Percentiles rank a stretch among this genome's conserved stretches.
Evolutionary conservation across 2,113 vertebrate genomes (phyloP).

Genomic region (Dasypus novemcinctus): DNA sequence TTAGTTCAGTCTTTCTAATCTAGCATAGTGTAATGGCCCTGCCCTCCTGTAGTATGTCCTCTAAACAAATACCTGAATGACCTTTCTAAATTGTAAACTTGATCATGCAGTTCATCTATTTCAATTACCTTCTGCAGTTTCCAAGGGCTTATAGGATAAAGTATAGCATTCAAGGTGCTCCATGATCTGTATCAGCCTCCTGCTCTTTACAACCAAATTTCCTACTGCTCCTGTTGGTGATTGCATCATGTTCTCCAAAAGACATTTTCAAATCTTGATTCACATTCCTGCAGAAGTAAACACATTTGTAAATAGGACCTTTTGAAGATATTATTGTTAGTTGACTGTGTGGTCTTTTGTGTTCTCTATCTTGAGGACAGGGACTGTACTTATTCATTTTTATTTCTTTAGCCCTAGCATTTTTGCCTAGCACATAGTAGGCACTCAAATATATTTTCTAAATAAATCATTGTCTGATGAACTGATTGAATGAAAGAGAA

Average conservation of each 20-base stretch:
- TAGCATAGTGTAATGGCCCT: background rate
- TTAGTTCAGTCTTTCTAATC: background rate
- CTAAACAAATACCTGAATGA: background rate
- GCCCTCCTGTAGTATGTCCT: background rate
- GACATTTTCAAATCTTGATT: too few relatives aligned
- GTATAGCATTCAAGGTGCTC: background rate
- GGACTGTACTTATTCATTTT: background rate
- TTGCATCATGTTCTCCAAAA: too few relatives aligned
- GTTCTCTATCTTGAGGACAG: background rate
- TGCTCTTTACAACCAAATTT: background rate
- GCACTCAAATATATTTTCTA: background rate
- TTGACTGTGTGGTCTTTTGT: background rate
- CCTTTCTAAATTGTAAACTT: background rate
- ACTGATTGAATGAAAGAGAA: background rate
- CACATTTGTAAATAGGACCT: too few relatives aligned
- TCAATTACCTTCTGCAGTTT: background rate
- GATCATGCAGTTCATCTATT: background rate
- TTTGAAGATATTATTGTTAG: too few relatives aligned
- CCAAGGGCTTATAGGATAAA: background rate
- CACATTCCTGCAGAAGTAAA: too few relatives aligned
- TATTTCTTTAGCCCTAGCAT: background rate
- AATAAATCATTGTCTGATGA: background rate
- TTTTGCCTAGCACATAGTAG: background rate
- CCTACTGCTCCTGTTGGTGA: background rate
- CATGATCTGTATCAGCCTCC: background rate